Conservation (phyloP, 35 echinoderm and acorn worm species). For the Holothuria glaberrima region DNA sequence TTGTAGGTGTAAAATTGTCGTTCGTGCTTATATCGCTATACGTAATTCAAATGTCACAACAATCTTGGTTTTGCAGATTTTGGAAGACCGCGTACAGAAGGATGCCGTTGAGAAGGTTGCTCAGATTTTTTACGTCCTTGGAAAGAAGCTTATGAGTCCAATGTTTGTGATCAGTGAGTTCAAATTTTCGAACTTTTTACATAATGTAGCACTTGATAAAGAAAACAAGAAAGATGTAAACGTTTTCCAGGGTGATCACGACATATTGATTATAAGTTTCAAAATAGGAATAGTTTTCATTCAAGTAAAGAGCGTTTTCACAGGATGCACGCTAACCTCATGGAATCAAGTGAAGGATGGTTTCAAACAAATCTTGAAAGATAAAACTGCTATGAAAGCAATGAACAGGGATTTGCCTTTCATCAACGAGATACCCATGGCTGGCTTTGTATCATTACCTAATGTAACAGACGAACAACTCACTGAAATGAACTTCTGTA, state of each 20-base stretch:
- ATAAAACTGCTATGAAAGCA: slow-evolving; percentile 8
- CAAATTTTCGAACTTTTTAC: slow-evolving; percentile 21
- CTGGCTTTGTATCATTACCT: neutral
- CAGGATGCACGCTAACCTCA: neutral
- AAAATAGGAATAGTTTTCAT: neutral
- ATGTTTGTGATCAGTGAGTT: slow-evolving; percentile 51
- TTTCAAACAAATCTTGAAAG: slow-evolving; percentile 18
- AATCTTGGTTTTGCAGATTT: slow-evolving; percentile 24
- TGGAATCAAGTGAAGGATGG: neutral
- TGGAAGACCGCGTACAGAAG: slow-evolving; percentile 27
- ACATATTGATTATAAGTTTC: slow-evolving; percentile 26
- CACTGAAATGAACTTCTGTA: neutral
- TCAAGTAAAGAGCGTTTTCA: slow-evolving; percentile 21
- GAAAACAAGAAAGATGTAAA: neutral
- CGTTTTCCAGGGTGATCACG: slow-evolving; percentile 22
- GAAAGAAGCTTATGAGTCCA: neutral
- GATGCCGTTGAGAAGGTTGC: slow-evolving; percentile 43
- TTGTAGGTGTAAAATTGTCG: no score
- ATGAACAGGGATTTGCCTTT: slow-evolving; percentile 49
- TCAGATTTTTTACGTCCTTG: neutral
- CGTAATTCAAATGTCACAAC: no score
- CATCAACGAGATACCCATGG: neutral
- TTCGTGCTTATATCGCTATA: no score
- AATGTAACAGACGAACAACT: neutral
- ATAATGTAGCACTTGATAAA: neutral